Percentiles rank a stretch among this genome's conserved stretches.
These are phyloP conservation scores for Muscicapa comitata DNA, from an alignment of 2,797 vertebrate species.

Conservation along the genomic window DNA sequence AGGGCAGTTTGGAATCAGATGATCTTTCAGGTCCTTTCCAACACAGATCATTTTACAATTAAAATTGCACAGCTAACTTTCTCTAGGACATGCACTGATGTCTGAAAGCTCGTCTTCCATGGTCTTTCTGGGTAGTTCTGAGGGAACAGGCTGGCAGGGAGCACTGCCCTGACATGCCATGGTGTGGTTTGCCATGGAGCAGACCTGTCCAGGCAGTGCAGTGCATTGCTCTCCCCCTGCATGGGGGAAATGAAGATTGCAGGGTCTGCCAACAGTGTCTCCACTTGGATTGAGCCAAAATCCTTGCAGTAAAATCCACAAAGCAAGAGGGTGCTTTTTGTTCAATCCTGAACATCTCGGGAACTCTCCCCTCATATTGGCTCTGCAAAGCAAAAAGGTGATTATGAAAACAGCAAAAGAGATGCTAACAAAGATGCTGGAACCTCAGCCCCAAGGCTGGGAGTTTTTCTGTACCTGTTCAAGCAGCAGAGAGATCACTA, in stretches of 20 bases:
- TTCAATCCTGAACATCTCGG: not conserved
- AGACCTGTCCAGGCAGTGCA: not conserved
- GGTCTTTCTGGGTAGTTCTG: not conserved
- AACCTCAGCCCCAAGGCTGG: not conserved
- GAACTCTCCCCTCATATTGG: not conserved
- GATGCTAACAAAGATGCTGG: not conserved
- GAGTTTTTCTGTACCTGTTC: not conserved
- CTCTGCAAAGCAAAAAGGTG: not conserved
- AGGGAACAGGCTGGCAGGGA: not conserved
- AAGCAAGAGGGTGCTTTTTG: not conserved
- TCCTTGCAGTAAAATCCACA: not conserved
- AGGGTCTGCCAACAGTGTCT: not conserved
- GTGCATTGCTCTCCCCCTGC: not conserved
- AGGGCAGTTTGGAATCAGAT: rapidly evolving
- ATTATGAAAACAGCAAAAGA: not conserved
- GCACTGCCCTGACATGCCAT: rapidly evolving
- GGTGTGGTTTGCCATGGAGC: not conserved
- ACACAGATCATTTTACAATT: not conserved
- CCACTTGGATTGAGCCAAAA: not conserved
- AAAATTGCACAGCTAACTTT: not conserved
- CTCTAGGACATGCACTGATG: not conserved
- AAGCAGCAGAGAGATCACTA: not conserved
- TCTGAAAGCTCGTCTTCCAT: not conserved
- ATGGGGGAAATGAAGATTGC: not conserved
- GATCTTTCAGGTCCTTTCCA: not conserved